These are phyloP conservation scores for Mactromeris polynyma DNA, from an alignment of 2,888 invertebrate species.

Conservation along the genomic window DNA sequence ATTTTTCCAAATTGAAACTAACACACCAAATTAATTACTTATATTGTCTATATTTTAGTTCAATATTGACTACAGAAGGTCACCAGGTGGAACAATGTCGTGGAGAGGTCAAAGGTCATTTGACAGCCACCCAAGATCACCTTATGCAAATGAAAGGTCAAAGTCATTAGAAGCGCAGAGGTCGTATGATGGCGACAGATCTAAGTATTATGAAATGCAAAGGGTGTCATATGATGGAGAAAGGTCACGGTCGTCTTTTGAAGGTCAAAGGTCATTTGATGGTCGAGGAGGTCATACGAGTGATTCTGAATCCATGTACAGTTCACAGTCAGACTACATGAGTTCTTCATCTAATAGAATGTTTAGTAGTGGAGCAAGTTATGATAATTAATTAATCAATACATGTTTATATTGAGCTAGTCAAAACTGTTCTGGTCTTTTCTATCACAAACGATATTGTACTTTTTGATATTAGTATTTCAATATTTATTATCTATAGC, in stretches of 20 bases:
- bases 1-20: no score
- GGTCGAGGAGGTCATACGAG: slow-evolving; percentile 71
- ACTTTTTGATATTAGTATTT: slow-evolving; percentile 11
- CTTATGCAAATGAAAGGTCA: slow-evolving; percentile 47
- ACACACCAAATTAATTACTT: no score
- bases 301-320: slow-evolving; percentile 81
- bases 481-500: neutral
- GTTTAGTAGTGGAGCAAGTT: slow-evolving; percentile 64
- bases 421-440: neutral
- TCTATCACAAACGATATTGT: neutral
- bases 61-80: slow-evolving; percentile 87
- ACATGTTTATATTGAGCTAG: neutral
- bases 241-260: slow-evolving; percentile 35
- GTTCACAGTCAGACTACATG: slow-evolving; percentile 80
- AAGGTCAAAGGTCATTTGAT: slow-evolving; percentile 38
- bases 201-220: slow-evolving; percentile 33
- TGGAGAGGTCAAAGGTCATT: slow-evolving; percentile 84
- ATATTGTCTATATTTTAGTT: slow-evolving; percentile 86
- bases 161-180: slow-evolving; percentile 62
- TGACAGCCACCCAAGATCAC: slow-evolving; percentile 70
- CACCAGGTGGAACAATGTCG: slow-evolving; percentile 76
- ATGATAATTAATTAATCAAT: slow-evolving; percentile 35
- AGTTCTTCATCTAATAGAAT: slow-evolving; percentile 78
- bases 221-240: slow-evolving; percentile 43
- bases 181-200: slow-evolving; percentile 32